A percentile compares a stretch with the other conserved stretches of the same genome.
Conservation (phyloP, 2,113 vertebrate genomes). For the Saimiri boliviensis region DNA sequence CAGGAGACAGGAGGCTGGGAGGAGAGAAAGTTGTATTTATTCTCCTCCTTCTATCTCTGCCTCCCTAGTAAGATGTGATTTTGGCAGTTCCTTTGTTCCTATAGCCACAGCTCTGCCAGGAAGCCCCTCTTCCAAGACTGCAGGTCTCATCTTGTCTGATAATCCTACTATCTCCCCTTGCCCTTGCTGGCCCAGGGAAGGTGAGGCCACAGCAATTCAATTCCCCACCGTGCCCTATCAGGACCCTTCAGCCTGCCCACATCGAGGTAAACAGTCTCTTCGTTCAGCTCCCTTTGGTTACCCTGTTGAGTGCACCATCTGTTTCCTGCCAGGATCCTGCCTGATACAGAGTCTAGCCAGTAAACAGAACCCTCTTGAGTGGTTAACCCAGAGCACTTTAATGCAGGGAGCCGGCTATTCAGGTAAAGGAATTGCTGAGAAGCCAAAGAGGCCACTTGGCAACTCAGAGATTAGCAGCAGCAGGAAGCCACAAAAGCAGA, state of each 20-base stretch:
- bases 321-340: constrained; percentile 65
- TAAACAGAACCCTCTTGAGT: constrained; percentile 66
- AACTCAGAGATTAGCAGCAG: constrained; percentile 21
- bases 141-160: not conserved
- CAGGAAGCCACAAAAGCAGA: constrained; percentile 47
- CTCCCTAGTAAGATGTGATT: not conserved
- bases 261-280: constrained; percentile 61
- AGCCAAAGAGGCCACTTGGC: constrained; percentile 55
- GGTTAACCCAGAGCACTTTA: constrained; percentile 56
- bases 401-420: constrained; percentile 49
- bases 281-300: constrained; percentile 22
- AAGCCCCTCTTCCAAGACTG: not conserved
- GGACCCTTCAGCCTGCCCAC: not conserved
- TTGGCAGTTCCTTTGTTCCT: not conserved
- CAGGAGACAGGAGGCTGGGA: not conserved
- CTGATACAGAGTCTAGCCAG: constrained; percentile 59
- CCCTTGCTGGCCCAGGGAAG: not conserved
- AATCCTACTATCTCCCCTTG: not conserved
- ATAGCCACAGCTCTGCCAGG: not conserved
- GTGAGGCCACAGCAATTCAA: not conserved
- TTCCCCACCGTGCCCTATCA: not conserved
- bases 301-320: constrained; percentile 70
- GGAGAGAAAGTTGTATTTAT: not conserved
- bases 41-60: not conserved
- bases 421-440: constrained; percentile 57